These are phyloP conservation scores for Bufotes viridis DNA, from an alignment of 2,797 vertebrate species.

Conservation along the genomic window DNA sequence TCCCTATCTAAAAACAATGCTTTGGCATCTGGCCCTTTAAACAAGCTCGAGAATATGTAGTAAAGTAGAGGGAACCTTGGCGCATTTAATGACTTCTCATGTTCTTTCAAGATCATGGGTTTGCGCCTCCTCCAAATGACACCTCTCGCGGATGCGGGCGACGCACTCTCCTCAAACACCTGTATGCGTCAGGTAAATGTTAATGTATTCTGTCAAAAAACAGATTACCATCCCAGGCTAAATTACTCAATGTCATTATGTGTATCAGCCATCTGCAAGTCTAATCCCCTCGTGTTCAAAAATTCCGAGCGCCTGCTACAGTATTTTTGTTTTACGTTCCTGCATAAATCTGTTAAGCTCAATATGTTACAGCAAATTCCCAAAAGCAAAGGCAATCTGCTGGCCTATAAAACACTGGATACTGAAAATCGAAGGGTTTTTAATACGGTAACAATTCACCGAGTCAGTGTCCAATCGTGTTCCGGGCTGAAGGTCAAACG, in stretches of 20 bases:
- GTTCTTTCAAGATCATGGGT: slow-evolving; percentile 44
- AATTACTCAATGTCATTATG: slow-evolving; percentile 75
- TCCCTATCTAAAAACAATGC: not conserved
- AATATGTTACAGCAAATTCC: slow-evolving; percentile 77
- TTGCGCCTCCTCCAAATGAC: slow-evolving; percentile 48
- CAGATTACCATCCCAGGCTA: slow-evolving; percentile 75
- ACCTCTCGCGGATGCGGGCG: slow-evolving; percentile 1
- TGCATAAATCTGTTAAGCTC: slow-evolving; percentile 76
- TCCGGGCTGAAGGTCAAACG: slow-evolving; percentile 65
- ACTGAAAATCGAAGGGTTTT: slow-evolving; percentile 75
- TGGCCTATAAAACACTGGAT: slow-evolving; percentile 74
- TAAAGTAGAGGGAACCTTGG: not conserved
- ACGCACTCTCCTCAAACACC: slow-evolving; percentile 67
- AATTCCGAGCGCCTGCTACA: slow-evolving; percentile 68
- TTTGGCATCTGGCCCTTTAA: not conserved
- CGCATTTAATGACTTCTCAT: not conserved
- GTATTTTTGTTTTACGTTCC: slow-evolving; percentile 78
- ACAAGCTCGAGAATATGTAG: not conserved
- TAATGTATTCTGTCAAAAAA: slow-evolving; percentile 74
- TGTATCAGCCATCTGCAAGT: slow-evolving; percentile 73
- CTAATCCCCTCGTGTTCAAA: slow-evolving; percentile 70
- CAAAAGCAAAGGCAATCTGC: slow-evolving; percentile 80
- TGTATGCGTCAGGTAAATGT: slow-evolving; percentile 71
- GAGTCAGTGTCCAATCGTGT: slow-evolving; percentile 68
- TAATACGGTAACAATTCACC: slow-evolving; percentile 74